These are phyloP conservation scores for Oryctolagus cuniculus DNA, from an alignment of 2,113 vertebrate genomes.

Conservation along the genomic window mOryCun1.1 NC_091441.1:29380001-29380500, in stretches of 20 bases:
- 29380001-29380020: background rate
- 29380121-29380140: background rate
- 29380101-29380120: background rate
- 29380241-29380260: background rate
- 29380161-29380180: background rate
- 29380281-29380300: fast-evolving
- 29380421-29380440: too few species aligned
- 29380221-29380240: fast-evolving
- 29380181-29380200: fast-evolving
- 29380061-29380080: background rate
- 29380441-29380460: too few species aligned
- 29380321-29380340: too few species aligned
- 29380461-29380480: too few species aligned
- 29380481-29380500: too few species aligned
- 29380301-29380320: too few species aligned
- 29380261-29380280: background rate
- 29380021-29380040: background rate
- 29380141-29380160: background rate
- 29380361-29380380: too few species aligned
- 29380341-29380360: too few species aligned
- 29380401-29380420: too few species aligned
- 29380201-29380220: background rate
- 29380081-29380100: background rate
- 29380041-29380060: background rate
- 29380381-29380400: too few species aligned